A percentile compares a stretch with the other conserved stretches of the same genome.
Conservation (phyloP, 1,140 invertebrate genomes). For the Bombyx mandarina region DNA sequence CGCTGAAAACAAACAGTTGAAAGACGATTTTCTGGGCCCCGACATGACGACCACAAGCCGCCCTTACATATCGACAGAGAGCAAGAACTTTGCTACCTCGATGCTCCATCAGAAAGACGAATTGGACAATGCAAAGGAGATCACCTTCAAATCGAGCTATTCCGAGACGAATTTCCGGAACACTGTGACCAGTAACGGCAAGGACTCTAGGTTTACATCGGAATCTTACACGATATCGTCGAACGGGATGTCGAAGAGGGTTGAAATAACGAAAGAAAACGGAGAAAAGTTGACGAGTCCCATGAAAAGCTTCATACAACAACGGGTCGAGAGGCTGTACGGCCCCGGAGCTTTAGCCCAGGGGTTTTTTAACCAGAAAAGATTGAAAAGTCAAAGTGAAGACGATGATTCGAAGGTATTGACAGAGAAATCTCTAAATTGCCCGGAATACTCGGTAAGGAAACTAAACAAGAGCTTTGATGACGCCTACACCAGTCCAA, state of each 20-base stretch:
- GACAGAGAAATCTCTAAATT: slow-evolving; percentile 57
- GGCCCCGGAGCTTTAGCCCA: slow-evolving; percentile 87
- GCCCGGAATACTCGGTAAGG: slow-evolving; percentile 35
- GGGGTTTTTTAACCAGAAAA: slow-evolving; percentile 82
- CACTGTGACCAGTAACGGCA: slow-evolving; percentile 45
- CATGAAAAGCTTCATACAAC: slow-evolving; percentile 88
- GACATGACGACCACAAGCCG: slow-evolving; percentile 57
- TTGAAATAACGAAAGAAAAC: slow-evolving; percentile 64
- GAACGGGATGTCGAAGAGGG: slow-evolving; percentile 52
- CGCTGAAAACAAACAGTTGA: slow-evolving; percentile 59
- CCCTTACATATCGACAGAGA: slow-evolving; percentile 51
- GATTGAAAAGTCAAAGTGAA: slow-evolving; percentile 59
- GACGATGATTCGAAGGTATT: slow-evolving; percentile 52
- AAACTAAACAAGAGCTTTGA: slow-evolving; percentile 40
- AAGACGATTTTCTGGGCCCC: slow-evolving; percentile 58
- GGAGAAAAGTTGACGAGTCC: slow-evolving; percentile 66
- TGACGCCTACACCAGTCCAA: slow-evolving; percentile 44
- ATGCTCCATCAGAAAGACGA: slow-evolving; percentile 60
- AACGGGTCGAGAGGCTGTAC: slow-evolving; percentile 88
- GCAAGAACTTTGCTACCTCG: slow-evolving; percentile 51
- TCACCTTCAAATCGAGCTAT: slow-evolving; percentile 63
- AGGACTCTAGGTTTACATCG: slow-evolving; percentile 44
- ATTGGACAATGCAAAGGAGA: slow-evolving; percentile 51
- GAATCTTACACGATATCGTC: slow-evolving; percentile 64
- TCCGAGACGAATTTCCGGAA: slow-evolving; percentile 67